Conservation (phyloP, 2,797 vertebrate species). For the Acridotheres tristis region DNA sequence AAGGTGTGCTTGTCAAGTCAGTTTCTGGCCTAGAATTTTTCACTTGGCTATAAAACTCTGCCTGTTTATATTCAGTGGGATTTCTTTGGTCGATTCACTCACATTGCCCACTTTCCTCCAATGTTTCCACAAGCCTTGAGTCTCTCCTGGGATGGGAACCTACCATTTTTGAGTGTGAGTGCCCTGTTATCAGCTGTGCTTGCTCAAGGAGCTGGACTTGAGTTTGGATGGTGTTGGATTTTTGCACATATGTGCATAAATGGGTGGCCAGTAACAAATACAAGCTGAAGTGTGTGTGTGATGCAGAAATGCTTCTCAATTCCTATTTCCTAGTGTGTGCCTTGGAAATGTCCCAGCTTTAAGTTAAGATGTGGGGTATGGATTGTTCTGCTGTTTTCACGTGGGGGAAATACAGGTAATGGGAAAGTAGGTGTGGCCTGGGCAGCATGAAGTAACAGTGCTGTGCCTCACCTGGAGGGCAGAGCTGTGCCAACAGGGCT, state of each 20-base stretch:
- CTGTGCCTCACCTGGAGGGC: not conserved
- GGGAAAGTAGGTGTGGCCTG: not conserved
- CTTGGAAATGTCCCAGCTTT: not conserved
- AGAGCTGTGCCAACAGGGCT: not conserved
- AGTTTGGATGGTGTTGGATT: not conserved
- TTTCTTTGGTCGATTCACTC: not conserved
- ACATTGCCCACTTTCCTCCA: not conserved
- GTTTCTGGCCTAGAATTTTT: not conserved
- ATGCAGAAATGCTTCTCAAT: not conserved
- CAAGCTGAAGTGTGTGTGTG: fast-evolving
- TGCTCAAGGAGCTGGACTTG: not conserved
- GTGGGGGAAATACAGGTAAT: not conserved
- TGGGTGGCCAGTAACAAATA: not conserved
- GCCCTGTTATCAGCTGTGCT: not conserved
- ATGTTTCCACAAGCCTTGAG: not conserved
- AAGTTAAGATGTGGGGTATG: not conserved
- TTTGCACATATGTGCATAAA: fast-evolving
- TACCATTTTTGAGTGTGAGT: not conserved
- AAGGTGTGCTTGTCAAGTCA: not conserved
- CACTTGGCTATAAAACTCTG: not conserved
- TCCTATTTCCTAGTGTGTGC: not conserved
- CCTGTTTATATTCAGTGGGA: not conserved
- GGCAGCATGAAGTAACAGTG: fast-evolving
- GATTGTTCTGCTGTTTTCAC: not conserved
- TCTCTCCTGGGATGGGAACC: not conserved